These are phyloP conservation scores for Notocelia uddmanniana DNA, from an alignment of 2,888 invertebrate genomes.

Conservation along the genomic window DNA sequence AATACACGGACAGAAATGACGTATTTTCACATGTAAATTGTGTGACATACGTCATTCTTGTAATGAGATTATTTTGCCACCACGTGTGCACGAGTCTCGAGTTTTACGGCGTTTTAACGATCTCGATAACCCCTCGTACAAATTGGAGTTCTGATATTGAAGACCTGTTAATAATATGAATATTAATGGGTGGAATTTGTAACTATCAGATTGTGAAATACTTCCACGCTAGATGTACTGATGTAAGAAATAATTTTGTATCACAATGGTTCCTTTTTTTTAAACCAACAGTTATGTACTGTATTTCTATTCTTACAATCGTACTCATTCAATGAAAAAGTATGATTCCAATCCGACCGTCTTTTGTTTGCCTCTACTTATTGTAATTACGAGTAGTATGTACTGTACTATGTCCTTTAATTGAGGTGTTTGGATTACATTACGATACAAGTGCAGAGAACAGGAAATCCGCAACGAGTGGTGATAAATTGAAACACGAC, in stretches of 20 bases:
- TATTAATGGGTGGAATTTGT: constrained; percentile 19
- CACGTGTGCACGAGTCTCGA: constrained; percentile 40
- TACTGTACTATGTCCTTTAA: too few relatives aligned
- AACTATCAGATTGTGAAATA: constrained; percentile 7
- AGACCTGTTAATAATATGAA: constrained; percentile 39
- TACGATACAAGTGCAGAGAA: too few relatives aligned
- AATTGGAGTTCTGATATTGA: constrained; percentile 38
- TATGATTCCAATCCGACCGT: too few relatives aligned
- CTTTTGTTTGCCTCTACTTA: too few relatives aligned
- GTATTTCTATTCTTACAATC: too few relatives aligned
- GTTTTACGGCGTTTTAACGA: constrained; percentile 40
- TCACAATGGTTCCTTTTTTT: not conserved
- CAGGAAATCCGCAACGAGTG: too few relatives aligned
- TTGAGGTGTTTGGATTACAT: too few relatives aligned
- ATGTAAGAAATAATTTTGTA: not conserved
- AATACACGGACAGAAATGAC: not conserved
- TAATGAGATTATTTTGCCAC: not conserved
- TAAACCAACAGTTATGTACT: too few relatives aligned
- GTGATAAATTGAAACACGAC: too few relatives aligned
- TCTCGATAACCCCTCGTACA: constrained; percentile 41
- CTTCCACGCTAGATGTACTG: not conserved
- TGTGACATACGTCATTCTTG: not conserved
- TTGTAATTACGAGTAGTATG: too few relatives aligned
- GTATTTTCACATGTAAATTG: not conserved
- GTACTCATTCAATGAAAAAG: too few relatives aligned